Percentiles rank a stretch among this genome's conserved stretches.
These are phyloP conservation scores for Oenanthe melanoleuca DNA, from an alignment of 2,113 vertebrate species.

Conservation along the genomic window DNA sequence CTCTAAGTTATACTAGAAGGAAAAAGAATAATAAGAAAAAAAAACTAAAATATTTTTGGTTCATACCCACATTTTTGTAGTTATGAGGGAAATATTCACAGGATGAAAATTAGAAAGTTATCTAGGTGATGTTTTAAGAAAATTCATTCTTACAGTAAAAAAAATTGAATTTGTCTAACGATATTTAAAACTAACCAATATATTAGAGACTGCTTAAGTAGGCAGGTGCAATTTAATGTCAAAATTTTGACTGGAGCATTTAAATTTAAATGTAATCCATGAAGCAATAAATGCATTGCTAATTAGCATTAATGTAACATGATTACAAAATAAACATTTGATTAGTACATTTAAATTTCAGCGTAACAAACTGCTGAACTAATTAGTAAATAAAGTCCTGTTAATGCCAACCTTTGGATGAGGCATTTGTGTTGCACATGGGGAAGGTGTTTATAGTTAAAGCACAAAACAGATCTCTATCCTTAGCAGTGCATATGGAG, in stretches of 20 bases:
- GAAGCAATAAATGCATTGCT: conserved; percentile 63
- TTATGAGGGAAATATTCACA: neutral
- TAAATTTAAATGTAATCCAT: conserved; percentile 68
- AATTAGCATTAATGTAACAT: conserved; percentile 71
- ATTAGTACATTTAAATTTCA: conserved; percentile 73
- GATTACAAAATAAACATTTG: conserved; percentile 74
- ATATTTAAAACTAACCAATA: conserved; percentile 18
- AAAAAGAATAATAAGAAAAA: neutral
- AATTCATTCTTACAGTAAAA: neutral
- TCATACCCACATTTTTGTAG: neutral
- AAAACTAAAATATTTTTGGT: neutral
- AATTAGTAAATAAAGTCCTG: conserved; percentile 62
- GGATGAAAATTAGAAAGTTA: neutral
- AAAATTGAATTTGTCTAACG: neutral
- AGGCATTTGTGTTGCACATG: neutral
- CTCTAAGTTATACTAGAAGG: neutral
- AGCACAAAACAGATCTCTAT: neutral
- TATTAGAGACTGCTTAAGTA: conserved; percentile 13
- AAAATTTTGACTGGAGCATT: conserved; percentile 56
- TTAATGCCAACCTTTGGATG: conserved; percentile 23
- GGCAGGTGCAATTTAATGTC: conserved; percentile 45
- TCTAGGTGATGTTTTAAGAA: neutral
- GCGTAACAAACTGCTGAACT: conserved; percentile 57
- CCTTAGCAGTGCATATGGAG: neutral
- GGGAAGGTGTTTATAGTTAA: neutral